Evolutionary conservation across 1,140 invertebrate species (phyloP).

Genomic region (Drosophila orosa): DNA sequence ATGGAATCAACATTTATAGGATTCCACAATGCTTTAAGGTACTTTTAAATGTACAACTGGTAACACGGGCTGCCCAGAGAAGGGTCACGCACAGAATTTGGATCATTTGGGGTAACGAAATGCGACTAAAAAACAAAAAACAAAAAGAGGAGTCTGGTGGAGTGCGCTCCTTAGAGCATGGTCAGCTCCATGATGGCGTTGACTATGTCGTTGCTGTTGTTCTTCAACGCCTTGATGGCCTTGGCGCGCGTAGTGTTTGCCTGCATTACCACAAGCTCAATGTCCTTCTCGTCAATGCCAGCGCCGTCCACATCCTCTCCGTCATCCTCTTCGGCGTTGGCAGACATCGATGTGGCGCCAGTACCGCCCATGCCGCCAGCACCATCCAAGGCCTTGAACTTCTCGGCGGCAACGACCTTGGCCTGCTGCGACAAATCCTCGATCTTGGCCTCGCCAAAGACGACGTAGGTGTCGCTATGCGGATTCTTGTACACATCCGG

Average conservation of each 20-base stretch:
- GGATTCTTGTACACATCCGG: slow-evolving; percentile 99
- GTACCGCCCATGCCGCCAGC: slow-evolving; percentile 88
- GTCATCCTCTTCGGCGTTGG: slow-evolving; percentile 94
- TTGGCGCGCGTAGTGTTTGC: slow-evolving; percentile 96
- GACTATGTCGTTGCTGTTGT: slow-evolving; percentile 99
- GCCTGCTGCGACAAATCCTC: slow-evolving; percentile 99
- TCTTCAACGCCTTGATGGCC: slow-evolving; percentile 97
- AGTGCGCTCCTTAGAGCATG: slow-evolving; percentile 76
- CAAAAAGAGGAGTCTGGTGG: slow-evolving; percentile 57
- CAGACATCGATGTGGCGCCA: slow-evolving; percentile 90
- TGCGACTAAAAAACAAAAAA: slow-evolving; percentile 80
- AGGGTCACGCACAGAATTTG: slow-evolving; percentile 36
- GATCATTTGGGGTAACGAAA: slow-evolving; percentile 62
- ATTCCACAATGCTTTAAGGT: no score
- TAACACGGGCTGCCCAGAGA: slow-evolving; percentile 32
- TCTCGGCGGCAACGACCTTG: slow-evolving; percentile 98
- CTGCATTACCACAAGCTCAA: slow-evolving; percentile 98
- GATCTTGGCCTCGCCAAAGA: slow-evolving; percentile 99
- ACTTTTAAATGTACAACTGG: slow-evolving; percentile 71
- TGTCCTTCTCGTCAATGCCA: slow-evolving; percentile 98
- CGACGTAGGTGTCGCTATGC: slow-evolving; percentile 99
- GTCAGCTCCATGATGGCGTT: slow-evolving; percentile 93
- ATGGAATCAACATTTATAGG: no score
- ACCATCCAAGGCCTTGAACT: slow-evolving; percentile 96
- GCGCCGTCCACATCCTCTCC: slow-evolving; percentile 94